Base-by-base conservation (phyloP, 2,888 invertebrate genomes). In the Orthosia incerta region DNA sequence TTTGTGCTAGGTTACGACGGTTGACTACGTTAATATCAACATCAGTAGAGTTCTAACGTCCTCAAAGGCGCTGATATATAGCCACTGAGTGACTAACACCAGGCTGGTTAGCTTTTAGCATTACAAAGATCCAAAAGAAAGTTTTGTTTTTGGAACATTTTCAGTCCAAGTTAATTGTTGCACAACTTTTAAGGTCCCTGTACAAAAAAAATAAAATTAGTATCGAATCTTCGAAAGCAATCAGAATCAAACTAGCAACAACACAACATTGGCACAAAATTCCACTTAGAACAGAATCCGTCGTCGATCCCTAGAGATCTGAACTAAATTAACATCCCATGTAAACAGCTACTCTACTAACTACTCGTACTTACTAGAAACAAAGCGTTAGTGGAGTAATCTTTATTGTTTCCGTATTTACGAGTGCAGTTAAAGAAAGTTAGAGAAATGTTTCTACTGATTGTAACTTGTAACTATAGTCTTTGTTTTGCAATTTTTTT, bases 271-370 rank as follows among this genome's bases (percentile, higher is more conserved):
- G 31, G 55, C 46, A 68, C 70, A 59, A 71, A 68, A 79, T 65
- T 67, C 84, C 70, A 65, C 84, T 81, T 53, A 51, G 26, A 57
- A n/a, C 39, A 57, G 61, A 26, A 55, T 50, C 18, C 26, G 63
- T 78, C 67, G 39, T 65, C 20, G 55, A 50, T 82, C 81, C 82
- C 77, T 3, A 51, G 84, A 70, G 82, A 68, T 18, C 20, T 18
- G 20, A 63, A 83, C 69, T 59, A 81, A 84, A 81, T 82, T 72
- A 81, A 84, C 84, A 70, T 84, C 20, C 16, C 59, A 51, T 60
- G 57, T 71, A 82, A 76, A 64, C 31, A 80, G 55, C 55, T 53
- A 72, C 69, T 69, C 57, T 68, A 70, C 48, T 55, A 60, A 65
- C 48, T 55, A 68, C n/a, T n/a, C n/a, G n/a, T n/a, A n/a, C 51